phyloP scores from a whole-genome alignment of 2,113 vertebrate genomes.

The Eulemur rufifrons region DNA sequence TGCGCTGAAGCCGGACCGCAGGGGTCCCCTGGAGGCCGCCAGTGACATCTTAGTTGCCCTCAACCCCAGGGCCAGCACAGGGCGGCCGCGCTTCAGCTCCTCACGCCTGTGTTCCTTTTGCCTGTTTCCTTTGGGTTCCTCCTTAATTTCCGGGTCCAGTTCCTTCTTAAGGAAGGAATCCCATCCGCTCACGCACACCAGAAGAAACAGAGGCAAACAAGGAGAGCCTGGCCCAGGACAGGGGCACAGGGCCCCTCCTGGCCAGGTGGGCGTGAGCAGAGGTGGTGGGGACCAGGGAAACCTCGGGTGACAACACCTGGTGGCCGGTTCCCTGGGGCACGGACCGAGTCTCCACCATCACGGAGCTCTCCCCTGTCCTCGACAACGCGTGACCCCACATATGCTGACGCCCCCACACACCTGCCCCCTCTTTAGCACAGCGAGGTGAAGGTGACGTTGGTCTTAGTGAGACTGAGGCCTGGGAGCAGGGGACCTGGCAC shows the following conservation, averaged over 20 bases:
- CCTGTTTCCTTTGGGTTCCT: background rate
- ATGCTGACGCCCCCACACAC: too few species aligned
- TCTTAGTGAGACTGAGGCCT: fast-evolving
- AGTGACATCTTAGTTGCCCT: background rate
- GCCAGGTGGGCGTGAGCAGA: background rate
- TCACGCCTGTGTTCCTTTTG: fast-evolving
- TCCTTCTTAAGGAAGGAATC: background rate
- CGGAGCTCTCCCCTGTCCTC: background rate
- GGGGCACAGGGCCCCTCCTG: background rate
- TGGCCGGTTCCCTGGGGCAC: too few species aligned
- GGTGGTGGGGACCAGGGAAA: background rate
- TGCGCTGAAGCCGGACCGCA: fast-evolving
- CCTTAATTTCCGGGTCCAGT: background rate
- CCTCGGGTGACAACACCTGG: too few species aligned
- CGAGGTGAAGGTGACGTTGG: background rate
- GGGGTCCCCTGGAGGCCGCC: background rate
- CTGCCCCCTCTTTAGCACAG: background rate
- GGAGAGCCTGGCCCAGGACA: fast-evolving
- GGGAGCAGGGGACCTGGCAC: background rate
- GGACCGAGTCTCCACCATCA: fast-evolving
- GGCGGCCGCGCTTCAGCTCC: fast-evolving
- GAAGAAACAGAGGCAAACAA: fast-evolving
- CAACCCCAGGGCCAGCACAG: background rate
- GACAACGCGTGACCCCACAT: too few species aligned
- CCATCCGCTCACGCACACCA: background rate